Conservation (phyloP, 2,888 invertebrate species). For the Epirrita christyi region DNA sequence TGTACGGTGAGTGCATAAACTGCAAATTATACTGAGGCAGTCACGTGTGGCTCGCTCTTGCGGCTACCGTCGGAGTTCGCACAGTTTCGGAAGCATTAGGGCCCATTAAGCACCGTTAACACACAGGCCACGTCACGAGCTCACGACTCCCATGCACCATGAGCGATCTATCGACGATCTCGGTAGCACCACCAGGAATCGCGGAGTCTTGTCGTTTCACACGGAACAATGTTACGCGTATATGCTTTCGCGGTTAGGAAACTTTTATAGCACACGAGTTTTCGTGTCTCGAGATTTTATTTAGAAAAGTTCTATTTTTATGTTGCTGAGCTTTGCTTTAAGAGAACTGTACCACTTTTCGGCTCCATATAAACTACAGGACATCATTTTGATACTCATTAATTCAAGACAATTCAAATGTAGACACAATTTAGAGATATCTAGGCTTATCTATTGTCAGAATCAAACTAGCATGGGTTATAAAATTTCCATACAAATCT, state of each 20-base stretch:
- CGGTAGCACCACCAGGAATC: conserved; percentile 69
- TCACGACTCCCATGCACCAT: conserved; percentile 65
- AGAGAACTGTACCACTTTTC: too few species aligned
- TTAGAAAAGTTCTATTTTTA: conserved; percentile 8
- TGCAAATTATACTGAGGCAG: conserved; percentile 73
- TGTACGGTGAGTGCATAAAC: conserved; percentile 63
- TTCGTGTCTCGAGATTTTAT: conserved; percentile 43
- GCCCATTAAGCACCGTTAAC: conserved; percentile 84
- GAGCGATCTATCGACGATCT: conserved; percentile 79
- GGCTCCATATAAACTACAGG: neutral
- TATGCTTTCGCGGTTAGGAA: conserved; percentile 38
- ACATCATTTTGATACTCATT: too few species aligned
- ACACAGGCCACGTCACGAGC: conserved; percentile 78
- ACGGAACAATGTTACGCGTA: conserved; percentile 64
- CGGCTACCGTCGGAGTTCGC: conserved; percentile 82
- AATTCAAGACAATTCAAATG: too few species aligned
- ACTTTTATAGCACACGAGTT: conserved; percentile 59
- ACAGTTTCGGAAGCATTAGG: conserved; percentile 85
- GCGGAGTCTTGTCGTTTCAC: conserved; percentile 68
- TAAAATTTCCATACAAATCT: too few species aligned
- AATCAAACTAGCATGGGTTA: too few species aligned
- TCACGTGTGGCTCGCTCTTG: conserved; percentile 74
- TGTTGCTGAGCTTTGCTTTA: neutral
- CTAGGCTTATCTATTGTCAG: too few species aligned
- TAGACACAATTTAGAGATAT: too few species aligned